Base-by-base conservation (phyloP, 1,140 invertebrate genomes). In the Thalassaphorura encarpata region DNA sequence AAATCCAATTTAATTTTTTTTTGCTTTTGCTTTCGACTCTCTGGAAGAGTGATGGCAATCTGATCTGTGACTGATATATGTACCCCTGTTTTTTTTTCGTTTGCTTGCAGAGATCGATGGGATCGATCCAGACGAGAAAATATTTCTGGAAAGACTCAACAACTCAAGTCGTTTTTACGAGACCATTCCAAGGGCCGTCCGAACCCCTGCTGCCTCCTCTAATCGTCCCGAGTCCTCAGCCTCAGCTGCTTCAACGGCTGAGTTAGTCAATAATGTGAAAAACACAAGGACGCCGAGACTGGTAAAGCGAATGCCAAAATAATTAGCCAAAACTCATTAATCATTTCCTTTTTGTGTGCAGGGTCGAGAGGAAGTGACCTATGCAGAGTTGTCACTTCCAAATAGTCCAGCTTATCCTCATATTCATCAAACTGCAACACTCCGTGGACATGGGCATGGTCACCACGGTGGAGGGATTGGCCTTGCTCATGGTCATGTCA, bases 341-440 rank as follows among this genome's bases (percentile, higher is more conserved):
- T n/a, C n/a, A 8, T 18, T 41, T 52, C 41, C 6, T 40, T 52
- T 40, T 46, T 26, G 21, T 53, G 43, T 58, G 11, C 45, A 64
- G 63, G 59, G 33, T 23, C 49, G 63, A 41, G 72, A 77, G 68
- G 78, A 80, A 67, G 68, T 80, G 61, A 76, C 76, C 41, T 80
- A 80, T 56, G 78, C 76, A 39, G 79, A 81, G 67, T 68, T 80
- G 58, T 69, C 77, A 23, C 61, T 76, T 3, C 68, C 74, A 51
- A 62, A 54, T 47, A 65, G 63, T 62, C 63, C 63, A 56, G 59
- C 63, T 18, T 65, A 61, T 53, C 63, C 60, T 48, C 56, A 60
- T 39, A 39, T 18, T 16, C 24, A 73, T 72, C 67, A 71, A 73
- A n/a, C n/a, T n/a, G n/a, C n/a, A n/a, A n/a, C n/a, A n/a, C n/a